These are phyloP conservation scores for Capromys pilorides DNA, from an alignment of 2,797 vertebrate species.

Conservation along the genomic window DNA sequence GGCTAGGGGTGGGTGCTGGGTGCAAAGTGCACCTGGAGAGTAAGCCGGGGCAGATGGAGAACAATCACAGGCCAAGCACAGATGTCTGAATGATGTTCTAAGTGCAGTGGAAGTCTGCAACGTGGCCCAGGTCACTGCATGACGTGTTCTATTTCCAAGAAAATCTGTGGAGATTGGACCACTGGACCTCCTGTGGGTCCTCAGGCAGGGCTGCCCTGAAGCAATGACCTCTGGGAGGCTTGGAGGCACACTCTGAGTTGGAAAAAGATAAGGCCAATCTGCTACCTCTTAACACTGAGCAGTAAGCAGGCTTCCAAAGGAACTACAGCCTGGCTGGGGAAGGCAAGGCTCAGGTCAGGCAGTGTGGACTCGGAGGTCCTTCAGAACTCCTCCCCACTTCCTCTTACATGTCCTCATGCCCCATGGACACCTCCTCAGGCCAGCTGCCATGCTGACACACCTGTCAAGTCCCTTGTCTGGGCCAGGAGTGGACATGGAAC, in stretches of 20 bases:
- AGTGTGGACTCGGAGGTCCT: not conserved
- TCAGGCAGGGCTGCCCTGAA: not conserved
- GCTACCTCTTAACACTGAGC: not conserved
- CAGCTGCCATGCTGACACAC: accelerated
- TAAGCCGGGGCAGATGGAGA: not conserved
- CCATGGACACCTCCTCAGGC: not conserved
- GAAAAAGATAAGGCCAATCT: not conserved
- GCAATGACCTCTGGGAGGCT: not conserved
- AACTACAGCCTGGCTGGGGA: no score
- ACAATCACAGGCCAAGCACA: not conserved
- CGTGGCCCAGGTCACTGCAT: not conserved
- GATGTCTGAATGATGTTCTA: not conserved
- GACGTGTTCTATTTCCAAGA: not conserved
- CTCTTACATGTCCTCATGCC: not conserved
- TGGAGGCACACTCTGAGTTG: not conserved
- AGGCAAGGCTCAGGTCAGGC: not conserved
- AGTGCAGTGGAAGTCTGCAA: not conserved
- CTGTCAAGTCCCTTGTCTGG: not conserved
- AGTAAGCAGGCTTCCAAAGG: not conserved
- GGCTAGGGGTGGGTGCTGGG: not conserved
- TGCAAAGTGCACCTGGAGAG: not conserved
- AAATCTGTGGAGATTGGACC: not conserved
- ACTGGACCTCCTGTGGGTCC: not conserved
- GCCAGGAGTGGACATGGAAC: not conserved
- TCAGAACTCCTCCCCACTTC: not conserved